These are phyloP conservation scores for Itoplectis maculator DNA, from an alignment of 2,888 invertebrate species.

Conservation along the genomic window DNA sequence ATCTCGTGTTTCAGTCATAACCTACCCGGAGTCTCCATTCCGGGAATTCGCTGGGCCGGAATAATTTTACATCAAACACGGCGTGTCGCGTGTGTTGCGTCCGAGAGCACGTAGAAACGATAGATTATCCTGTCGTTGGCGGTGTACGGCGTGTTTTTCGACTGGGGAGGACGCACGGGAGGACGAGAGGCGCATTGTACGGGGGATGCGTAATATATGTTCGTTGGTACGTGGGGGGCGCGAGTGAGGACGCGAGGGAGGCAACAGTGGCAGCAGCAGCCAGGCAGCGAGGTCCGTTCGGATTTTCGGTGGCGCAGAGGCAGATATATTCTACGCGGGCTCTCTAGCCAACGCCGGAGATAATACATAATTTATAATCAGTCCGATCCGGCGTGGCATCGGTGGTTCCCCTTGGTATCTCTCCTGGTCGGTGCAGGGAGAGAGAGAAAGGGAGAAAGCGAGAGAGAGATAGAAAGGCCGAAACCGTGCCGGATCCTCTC, in stretches of 20 bases:
- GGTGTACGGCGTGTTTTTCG: conserved; percentile 61
- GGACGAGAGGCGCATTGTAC: conserved; percentile 28
- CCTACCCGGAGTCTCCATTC: not conserved
- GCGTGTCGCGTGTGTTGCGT: conserved; percentile 67
- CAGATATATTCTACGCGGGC: conserved; percentile 39
- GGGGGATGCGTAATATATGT: conserved; percentile 48
- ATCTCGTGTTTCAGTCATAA: not conserved
- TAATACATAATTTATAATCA: conserved; percentile 84
- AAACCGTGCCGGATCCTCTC: conserved; percentile 73
- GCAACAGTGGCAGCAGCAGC: no score
- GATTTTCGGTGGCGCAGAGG: conserved; percentile 64
- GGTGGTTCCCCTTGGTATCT: conserved; percentile 64
- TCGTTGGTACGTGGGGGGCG: conserved; percentile 46
- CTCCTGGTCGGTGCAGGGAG: conserved; percentile 67
- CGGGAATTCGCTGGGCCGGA: conserved; percentile 3
- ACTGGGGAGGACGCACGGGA: conserved; percentile 65
- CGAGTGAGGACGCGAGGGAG: conserved; percentile 32
- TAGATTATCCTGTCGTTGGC: conserved; percentile 64
- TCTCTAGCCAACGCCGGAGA: conserved; percentile 67
- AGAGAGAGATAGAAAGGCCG: no score
- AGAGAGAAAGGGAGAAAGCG: no score
- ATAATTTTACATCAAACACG: conserved; percentile 49
- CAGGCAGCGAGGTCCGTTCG: conserved; percentile 56
- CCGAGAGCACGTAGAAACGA: conserved; percentile 66
- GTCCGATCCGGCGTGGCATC: conserved; percentile 79